These are phyloP conservation scores for Scophthalmus maximus DNA, from an alignment of 2,113 vertebrate species.

Conservation along the genomic window DNA sequence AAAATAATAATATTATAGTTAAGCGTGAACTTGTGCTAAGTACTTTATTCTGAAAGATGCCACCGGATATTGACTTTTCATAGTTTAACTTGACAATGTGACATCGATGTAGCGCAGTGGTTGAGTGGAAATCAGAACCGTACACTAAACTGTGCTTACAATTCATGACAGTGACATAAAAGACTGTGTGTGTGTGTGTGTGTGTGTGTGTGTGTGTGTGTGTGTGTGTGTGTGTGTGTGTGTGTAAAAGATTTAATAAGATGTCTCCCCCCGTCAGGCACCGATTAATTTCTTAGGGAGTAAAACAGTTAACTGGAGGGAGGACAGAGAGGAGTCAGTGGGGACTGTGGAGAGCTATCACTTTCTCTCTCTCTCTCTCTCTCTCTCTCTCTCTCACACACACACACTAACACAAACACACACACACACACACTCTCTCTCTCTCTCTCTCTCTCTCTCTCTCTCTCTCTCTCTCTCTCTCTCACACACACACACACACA, in stretches of 20 bases:
- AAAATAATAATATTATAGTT: too few species aligned
- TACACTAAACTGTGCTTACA: slow-evolving; percentile 2
- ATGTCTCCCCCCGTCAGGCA: slow-evolving; percentile 6
- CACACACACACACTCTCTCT: too few species aligned
- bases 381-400: slow-evolving; percentile 1
- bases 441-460: too few species aligned
- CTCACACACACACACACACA: too few species aligned
- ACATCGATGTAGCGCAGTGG: slow-evolving; percentile 22
- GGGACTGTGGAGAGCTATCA: slow-evolving; percentile 32
- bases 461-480: too few species aligned
- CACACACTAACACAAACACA: too few species aligned
- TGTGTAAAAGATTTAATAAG: slow-evolving; percentile 30
- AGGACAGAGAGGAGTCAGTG: slow-evolving; percentile 27
- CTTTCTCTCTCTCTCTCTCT: background rate
- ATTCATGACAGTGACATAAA: background rate
- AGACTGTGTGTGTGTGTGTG: slow-evolving; percentile 11
- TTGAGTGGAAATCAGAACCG: slow-evolving; percentile 6
- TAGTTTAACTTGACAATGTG: background rate
- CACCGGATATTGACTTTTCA: slow-evolving; percentile 23
- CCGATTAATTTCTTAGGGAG: slow-evolving; percentile 33
- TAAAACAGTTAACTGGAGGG: slow-evolving; percentile 25
- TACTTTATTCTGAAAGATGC: slow-evolving; percentile 54
- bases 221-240: background rate
- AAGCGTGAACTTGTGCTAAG: too few species aligned
- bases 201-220: background rate